phyloP scores from a whole-genome alignment of 1,140 invertebrate genomes.

The Colletes gigas region DNA sequence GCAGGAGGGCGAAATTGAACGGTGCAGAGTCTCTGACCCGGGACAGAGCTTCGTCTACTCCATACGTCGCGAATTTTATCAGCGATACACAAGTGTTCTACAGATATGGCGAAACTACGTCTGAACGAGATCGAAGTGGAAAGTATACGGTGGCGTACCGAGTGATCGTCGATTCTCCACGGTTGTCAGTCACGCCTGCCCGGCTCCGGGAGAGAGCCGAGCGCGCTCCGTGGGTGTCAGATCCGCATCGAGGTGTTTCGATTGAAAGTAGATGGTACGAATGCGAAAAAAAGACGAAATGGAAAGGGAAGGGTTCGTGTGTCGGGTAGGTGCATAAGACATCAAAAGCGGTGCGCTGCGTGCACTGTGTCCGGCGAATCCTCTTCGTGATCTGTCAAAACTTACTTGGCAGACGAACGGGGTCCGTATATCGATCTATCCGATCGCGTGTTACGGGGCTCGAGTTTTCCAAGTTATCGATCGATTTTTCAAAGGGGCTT shows the following conservation, averaged over 20 bases:
- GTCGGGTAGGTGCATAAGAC: neutral
- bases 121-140: slow-evolving; percentile 33
- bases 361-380: neutral
- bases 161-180: slow-evolving; percentile 5
- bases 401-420: neutral
- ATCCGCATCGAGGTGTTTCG: neutral
- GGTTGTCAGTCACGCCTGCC: slow-evolving; percentile 25
- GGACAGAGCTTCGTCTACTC: neutral
- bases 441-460: neutral
- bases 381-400: slow-evolving; percentile 32
- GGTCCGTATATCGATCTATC: slow-evolving; percentile 15
- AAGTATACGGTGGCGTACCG: slow-evolving; percentile 17
- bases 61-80: neutral
- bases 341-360: neutral
- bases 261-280: neutral
- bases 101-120: neutral
- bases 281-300: neutral
- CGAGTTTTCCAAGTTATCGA: neutral
- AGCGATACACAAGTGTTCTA: neutral
- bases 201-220: slow-evolving; percentile 15
- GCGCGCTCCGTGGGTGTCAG: neutral
- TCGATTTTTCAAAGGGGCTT: slow-evolving; percentile 30
- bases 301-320: slow-evolving; percentile 26
- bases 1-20: slow-evolving; percentile 26
- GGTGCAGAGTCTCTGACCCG: too few relatives aligned